phyloP scores from a whole-genome alignment of 2,888 invertebrate genomes.

The Adineta ricciae region DNA sequence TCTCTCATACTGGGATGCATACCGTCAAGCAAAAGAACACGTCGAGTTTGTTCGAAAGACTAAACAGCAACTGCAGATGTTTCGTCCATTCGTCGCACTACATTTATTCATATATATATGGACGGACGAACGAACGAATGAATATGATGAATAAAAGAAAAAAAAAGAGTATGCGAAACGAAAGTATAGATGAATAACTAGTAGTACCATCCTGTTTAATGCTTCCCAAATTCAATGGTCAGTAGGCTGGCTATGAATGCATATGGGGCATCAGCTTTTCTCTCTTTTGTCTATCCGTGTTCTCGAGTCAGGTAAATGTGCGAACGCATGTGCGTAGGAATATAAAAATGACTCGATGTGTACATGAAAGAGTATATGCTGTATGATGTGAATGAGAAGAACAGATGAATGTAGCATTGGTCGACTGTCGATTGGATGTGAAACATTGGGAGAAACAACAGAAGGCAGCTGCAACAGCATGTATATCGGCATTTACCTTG shows the following conservation, averaged over 20 bases:
- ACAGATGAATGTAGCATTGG: neutral
- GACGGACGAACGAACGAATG: neutral
- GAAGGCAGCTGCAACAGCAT: neutral
- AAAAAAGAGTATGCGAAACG: neutral
- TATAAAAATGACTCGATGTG: neutral
- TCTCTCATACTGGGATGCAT: neutral
- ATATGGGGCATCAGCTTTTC: neutral
- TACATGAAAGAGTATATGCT: neutral
- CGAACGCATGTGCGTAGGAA: neutral
- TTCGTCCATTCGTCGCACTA: neutral
- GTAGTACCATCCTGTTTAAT: neutral
- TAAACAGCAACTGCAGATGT: neutral
- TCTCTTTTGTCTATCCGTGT: neutral
- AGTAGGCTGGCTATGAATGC: neutral
- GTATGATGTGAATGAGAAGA: neutral
- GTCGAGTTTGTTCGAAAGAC: neutral
- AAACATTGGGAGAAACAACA: neutral
- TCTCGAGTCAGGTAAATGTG: neutral
- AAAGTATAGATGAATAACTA: neutral
- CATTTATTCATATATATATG: neutral
- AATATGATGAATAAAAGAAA: neutral
- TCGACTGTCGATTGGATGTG: neutral
- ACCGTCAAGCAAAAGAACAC: neutral
- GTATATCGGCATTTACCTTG: neutral
- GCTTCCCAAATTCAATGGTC: neutral